A percentile compares a stretch with the other conserved stretches of the same genome.
Conservation (phyloP, 2,113 vertebrate genomes). For the Equus quagga region DNA sequence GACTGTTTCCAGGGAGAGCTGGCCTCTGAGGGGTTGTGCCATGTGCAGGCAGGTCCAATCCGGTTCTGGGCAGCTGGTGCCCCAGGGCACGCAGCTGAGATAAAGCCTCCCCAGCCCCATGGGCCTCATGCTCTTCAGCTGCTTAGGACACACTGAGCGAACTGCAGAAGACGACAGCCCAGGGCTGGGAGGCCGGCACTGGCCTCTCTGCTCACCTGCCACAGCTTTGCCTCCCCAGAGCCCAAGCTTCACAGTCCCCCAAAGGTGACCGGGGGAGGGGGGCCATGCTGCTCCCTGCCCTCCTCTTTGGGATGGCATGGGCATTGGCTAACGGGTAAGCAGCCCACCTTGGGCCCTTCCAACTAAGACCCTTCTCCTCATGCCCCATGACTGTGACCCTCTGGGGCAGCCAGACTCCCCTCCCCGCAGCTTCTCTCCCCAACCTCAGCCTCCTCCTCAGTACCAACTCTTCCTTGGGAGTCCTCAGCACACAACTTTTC, state of each 20-base stretch:
- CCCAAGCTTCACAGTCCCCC: not conserved
- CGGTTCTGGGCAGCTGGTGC: slow-evolving; percentile 62
- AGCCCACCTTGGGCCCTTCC: too few species aligned
- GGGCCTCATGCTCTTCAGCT: not conserved
- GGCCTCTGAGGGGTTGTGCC: not conserved
- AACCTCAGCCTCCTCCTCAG: not conserved
- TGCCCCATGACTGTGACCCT: not conserved
- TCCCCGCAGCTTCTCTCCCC: not conserved
- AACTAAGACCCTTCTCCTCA: not conserved
- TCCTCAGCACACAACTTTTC: not conserved
- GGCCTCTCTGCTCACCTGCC: not conserved
- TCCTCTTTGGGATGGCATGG: slow-evolving; percentile 80
- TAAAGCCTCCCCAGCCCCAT: slow-evolving; percentile 44
- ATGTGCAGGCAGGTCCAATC: slow-evolving; percentile 57
- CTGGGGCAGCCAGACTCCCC: not conserved
- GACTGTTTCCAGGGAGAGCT: slow-evolving; percentile 51
- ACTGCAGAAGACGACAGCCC: too few species aligned
- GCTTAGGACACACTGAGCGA: not conserved
- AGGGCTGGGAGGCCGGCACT: not conserved
- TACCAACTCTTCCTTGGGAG: not conserved
- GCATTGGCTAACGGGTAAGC: slow-evolving; percentile 87
- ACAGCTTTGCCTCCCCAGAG: not conserved
- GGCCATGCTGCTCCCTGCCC: slow-evolving; percentile 72
- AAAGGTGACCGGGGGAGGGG: slow-evolving; percentile 2
- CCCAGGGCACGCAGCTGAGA: not conserved